These are phyloP conservation scores for Phengaris arion DNA, from an alignment of 2,888 invertebrate species.

Conservation along the genomic window DNA sequence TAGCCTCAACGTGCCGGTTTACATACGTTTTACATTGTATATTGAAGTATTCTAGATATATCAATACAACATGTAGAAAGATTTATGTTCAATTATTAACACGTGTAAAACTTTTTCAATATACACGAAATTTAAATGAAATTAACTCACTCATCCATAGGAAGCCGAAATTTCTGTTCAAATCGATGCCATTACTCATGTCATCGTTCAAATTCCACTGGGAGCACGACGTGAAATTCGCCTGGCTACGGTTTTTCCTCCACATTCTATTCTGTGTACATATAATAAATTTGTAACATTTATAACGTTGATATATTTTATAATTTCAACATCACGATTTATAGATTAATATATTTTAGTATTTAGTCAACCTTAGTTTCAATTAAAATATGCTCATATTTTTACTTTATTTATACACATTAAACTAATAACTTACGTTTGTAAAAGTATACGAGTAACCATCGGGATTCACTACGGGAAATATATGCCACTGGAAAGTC, in stretches of 20 bases:
- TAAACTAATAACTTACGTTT: slow-evolving; percentile 65
- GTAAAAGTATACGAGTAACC: slow-evolving; percentile 84
- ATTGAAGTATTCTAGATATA: neutral
- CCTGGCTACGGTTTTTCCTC: slow-evolving; percentile 80
- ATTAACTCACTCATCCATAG: slow-evolving; percentile 60
- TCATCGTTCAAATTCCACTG: slow-evolving; percentile 48
- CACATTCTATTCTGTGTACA: slow-evolving; percentile 83
- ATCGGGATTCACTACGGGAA: slow-evolving; percentile 87
- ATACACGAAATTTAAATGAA: slow-evolving; percentile 18
- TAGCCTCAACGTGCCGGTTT: neutral
- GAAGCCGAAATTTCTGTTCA: slow-evolving; percentile 67
- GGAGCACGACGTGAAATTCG: slow-evolving; percentile 48
- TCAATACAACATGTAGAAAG: neutral
- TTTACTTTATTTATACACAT: neutral
- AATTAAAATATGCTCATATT: neutral
- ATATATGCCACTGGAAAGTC: slow-evolving; percentile 86
- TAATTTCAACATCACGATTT: neutral
- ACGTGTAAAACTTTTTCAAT: slow-evolving; percentile 18
- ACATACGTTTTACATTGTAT: neutral
- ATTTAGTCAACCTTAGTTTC: too few species aligned
- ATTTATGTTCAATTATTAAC: slow-evolving; percentile 13
- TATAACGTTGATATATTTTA: neutral
- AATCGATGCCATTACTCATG: slow-evolving; percentile 65
- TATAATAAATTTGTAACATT: neutral
- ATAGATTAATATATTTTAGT: neutral